Evolutionary conservation across 2,797 vertebrate species (phyloP), one percentile per base, ranked within the genome.

Genomic region (Aulostomus chinensis): DNA sequence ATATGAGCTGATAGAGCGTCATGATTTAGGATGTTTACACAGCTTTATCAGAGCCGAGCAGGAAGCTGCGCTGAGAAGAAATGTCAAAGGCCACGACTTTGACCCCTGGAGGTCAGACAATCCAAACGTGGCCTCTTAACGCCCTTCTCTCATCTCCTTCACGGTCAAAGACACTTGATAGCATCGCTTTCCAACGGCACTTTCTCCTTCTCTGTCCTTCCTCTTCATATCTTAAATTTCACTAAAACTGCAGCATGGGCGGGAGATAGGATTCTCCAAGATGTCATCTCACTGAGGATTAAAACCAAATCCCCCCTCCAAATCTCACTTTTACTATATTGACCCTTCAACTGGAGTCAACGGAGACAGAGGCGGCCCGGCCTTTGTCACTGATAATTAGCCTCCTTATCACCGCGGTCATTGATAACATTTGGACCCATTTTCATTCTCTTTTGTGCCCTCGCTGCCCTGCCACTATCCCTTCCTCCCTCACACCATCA

Each of bases 321-420:
- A 68, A 73, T 81, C 47, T 58, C 34, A 33, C 9, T 51, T 63
- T 53, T 50, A 53, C 61, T 57, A 58, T 58, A 52, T 11, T 62
- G 74, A 81, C 73, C 76, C 34, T 31, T 76, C 50, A 26, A 10
- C 59, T 34, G 48, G 58, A 70, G 50, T 55, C 43, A 35, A 37
- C 47, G 13, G 36, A 68, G 68, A 64, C 68, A 24, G 56, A 53
- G 58, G 51, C 22, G 35, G 46, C 20, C 28, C 2, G 11, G 56
- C 60, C 75, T 78, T 85, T 85, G 80, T 85, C 75, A 36, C 65
- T 64, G 69, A 79, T 89, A 88, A 91, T 91, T 90, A 88, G 74
- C 65, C 52, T 30, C 34, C 74, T 86, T 88, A 89, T 90, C 84
- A 42, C 37, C 47, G 7, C 48, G 2, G 68, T 59, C 58, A 9